Evolutionary conservation across 2,797 vertebrate species (phyloP), one percentile per base, ranked within the genome.

Genomic region (Chaetodon trifasciatus): DNA sequence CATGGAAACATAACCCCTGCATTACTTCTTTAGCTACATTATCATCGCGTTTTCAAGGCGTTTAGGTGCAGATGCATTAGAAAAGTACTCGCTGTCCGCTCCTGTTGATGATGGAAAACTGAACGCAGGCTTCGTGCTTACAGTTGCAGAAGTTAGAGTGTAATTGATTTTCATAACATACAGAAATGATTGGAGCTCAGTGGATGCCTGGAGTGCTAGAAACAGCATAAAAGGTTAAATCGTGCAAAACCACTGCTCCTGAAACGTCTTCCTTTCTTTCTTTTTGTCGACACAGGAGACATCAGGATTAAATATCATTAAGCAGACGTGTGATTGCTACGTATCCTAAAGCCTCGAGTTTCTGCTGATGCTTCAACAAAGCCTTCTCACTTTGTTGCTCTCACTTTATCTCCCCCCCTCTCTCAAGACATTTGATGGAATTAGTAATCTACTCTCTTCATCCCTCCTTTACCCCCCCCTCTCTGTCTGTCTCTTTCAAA

Each of bases 401-500:
- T 80, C 56, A 21, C 57, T 80, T 61, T 64, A 9, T 9, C 42
- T 44, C 13, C 42, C 49, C 42, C 49, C 60, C 72, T 65, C 21
- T 83, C 46, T 82, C 35, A 49, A 44, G 74, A 56, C 78, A 35
- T 86, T 87, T 47, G 63, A 74, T 67, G 42, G 74, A 85, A 85
- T 91, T 80, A 71, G 83, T 71, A 68, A 87, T 92, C 80, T 74
- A 35, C 68, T 73, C 46, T 58, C 52, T 6, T 64, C 67, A 50
- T 37, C 61, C 60, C 16, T 50, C 47, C 50, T 46, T 35, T 12
- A 47, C 19, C 39, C 16, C 24, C 37, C 19, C 53, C 50, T 17
- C 16, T 23, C 78, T 37, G 35, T 84, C 78, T 58, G 50, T 81
- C 74, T 89, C 79, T 87, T 78, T 88, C 81, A 86, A 91, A 86